Evolutionary conservation across 2,888 invertebrate species (phyloP), one percentile per base, ranked within the genome.

Genomic region (Carpatolechia fugitivella): DNA sequence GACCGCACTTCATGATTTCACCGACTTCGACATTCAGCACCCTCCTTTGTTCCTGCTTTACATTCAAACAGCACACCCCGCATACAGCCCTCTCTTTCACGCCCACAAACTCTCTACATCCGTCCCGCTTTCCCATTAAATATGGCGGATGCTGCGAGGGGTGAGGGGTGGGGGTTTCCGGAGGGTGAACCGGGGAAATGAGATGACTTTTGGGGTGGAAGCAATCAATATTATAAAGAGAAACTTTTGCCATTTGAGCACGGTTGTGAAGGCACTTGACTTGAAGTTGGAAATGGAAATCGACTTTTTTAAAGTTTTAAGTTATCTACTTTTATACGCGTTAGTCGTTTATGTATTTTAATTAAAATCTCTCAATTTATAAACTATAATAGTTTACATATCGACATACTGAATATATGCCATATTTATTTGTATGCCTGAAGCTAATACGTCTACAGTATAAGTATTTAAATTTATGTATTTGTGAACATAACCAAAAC

Each of bases 91-190:
- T 69, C 48, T 70, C 68, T 62, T 65, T 63, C 55, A 62, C 64
- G 53, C 61, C 54, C 6, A 56, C 35, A 3, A 11, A 5, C 11
- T 20, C 11, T 36, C 29, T 60, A 51, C 52, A 11, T 36, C 52
- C 53, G 20, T 78, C 72, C 61, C 66, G 10, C 50, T 79, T 72
- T 31, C 56, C 48, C 62, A 55, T 30, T 78, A 77, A 79, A 81
- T 63, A 88, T 87, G 85, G 88, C 83, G 87, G 88, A 86, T 85
- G 85, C 83, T 85, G 86, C 66, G 71, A 53, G 57, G 65, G 70
- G 67, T 67, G 65, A 71, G 70, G 64, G 65, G 66, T 18, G 41
- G 64, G 69, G 64, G 63, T 74, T 79, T 78, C 76, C 76, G 76
- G 69, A 80, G 82, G 80, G 82, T 81, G 80, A 72, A 64, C 63